Evolutionary conservation across 2,113 vertebrate genomes (phyloP).

Genomic region (Salvator merianae): DNA sequence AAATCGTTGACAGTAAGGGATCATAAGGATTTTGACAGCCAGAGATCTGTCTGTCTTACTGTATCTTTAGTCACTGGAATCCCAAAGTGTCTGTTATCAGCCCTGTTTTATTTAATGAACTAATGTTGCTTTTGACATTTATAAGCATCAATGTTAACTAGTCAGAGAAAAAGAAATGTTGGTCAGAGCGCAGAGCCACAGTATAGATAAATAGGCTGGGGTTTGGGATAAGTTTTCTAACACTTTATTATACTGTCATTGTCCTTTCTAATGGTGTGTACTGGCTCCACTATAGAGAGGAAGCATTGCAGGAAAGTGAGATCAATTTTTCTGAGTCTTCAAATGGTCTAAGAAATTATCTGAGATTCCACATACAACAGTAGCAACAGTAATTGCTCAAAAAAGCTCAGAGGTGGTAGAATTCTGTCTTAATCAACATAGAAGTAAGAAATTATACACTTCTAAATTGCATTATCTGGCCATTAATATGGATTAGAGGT

Average conservation of each 20-base stretch:
- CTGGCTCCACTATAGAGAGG: neutral
- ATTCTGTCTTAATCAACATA: no score
- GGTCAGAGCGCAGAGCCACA: neutral
- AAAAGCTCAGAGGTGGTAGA: no score
- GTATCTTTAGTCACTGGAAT: neutral
- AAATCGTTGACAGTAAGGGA: neutral
- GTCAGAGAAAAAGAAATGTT: no score
- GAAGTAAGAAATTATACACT: no score
- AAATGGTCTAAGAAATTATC: neutral
- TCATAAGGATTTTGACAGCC: no score
- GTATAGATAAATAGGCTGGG: neutral
- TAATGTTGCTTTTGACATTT: neutral
- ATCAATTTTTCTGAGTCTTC: neutral
- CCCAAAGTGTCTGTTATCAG: neutral
- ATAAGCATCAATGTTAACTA: neutral
- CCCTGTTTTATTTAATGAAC: neutral
- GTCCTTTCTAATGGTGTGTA: neutral
- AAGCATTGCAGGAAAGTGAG: neutral
- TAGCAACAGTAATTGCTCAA: neutral
- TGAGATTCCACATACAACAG: neutral
- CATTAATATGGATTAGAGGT: no score
- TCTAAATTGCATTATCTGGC: no score
- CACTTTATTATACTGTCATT: neutral
- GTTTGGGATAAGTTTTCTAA: neutral
- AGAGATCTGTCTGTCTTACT: neutral